Conservation (phyloP, 2,113 vertebrate genomes). For the Menura novaehollandiae region DNA sequence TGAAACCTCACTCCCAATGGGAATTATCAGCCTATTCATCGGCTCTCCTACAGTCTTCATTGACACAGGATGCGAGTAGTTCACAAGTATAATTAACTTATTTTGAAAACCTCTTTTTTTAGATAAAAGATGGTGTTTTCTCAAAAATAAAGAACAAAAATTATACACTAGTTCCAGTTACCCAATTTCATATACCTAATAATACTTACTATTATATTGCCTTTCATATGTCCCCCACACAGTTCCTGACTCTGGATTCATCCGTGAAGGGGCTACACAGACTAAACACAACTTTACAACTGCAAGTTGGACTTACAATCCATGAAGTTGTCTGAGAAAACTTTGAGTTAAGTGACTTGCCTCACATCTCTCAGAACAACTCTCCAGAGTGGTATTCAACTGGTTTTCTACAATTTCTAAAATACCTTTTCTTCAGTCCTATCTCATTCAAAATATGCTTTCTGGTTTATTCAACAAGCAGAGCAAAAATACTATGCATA, state of each 20-base stretch:
- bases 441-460: neutral
- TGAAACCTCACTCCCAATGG: neutral
- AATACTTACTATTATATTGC: neutral
- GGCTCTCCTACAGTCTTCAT: neutral
- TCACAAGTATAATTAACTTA: neutral
- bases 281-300: neutral
- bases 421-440: neutral
- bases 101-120: neutral
- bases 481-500: neutral
- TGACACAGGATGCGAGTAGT: neutral
- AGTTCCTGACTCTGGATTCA: neutral
- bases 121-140: neutral
- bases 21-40: neutral
- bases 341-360: neutral
- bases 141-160: neutral
- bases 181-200: neutral
- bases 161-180: neutral
- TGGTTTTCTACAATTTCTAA: neutral
- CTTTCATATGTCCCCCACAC: neutral
- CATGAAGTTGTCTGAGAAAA: neutral
- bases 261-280: neutral
- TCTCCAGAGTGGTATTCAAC: neutral
- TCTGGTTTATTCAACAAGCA: neutral
- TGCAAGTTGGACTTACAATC: neutral
- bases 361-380: neutral